A percentile compares a stretch with the other conserved stretches of the same genome.
Conservation (phyloP, 2,797 vertebrate species). For the Setipinna tenuifilis region DNA sequence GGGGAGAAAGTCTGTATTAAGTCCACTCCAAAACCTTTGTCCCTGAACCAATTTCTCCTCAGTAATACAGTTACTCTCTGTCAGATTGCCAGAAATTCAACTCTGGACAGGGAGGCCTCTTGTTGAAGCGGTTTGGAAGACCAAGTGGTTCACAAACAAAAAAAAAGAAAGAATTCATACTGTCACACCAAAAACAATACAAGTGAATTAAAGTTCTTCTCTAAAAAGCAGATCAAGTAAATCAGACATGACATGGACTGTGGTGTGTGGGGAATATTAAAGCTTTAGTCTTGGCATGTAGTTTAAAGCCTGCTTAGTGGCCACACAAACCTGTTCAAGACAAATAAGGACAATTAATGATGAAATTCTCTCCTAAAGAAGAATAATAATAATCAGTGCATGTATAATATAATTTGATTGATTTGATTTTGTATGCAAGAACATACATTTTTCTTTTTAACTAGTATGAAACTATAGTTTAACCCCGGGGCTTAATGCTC, state of each 20-base stretch:
- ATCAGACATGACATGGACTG: background rate
- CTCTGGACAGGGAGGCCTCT: background rate
- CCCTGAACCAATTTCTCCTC: background rate
- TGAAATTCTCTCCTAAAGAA: background rate
- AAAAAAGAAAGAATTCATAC: background rate
- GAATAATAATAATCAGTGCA: background rate
- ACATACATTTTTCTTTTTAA: too few relatives aligned
- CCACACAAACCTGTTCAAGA: background rate
- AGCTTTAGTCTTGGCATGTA: background rate
- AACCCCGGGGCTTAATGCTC: background rate
- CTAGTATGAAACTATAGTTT: too few relatives aligned
- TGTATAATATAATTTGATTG: background rate
- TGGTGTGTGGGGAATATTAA: background rate
- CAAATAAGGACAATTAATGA: background rate
- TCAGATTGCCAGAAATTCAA: constrained; percentile 1
- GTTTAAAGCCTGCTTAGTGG: background rate
- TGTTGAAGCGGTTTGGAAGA: background rate
- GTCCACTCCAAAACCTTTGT: background rate
- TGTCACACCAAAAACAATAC: background rate
- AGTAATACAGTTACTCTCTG: background rate
- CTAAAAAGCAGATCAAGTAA: background rate
- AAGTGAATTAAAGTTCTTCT: background rate
- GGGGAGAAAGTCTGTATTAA: background rate
- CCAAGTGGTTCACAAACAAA: background rate
- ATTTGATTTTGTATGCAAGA: background rate